Percentiles rank a stretch among this genome's conserved stretches.
phyloP scores from a whole-genome alignment of 2,113 vertebrate species.

The Raja brachyura region DNA sequence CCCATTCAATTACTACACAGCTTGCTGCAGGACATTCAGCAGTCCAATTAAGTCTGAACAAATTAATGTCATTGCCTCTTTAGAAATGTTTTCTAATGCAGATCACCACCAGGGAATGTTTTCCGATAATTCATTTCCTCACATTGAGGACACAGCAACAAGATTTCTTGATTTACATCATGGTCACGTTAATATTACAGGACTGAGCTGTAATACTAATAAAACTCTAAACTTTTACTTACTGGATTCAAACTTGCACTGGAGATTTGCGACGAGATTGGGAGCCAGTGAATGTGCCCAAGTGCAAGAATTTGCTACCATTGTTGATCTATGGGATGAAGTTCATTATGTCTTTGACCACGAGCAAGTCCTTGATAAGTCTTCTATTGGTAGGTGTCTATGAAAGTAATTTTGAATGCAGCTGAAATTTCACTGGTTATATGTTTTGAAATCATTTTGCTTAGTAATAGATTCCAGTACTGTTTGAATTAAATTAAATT shows the following conservation, averaged over 20 bases:
- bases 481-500: neutral
- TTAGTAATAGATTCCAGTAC: neutral
- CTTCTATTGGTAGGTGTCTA: conserved; percentile 67
- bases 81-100: conserved; percentile 52
- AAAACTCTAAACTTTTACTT: conserved; percentile 89
- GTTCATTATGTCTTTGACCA: conserved; percentile 82
- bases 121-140: conserved; percentile 55
- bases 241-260: conserved; percentile 80
- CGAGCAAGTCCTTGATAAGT: conserved; percentile 55
- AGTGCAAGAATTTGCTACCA: conserved; percentile 68
- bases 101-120: conserved; percentile 46
- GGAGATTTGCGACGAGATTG: conserved; percentile 80
- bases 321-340: conserved; percentile 85
- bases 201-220: conserved; percentile 86
- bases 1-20: conserved; percentile 73
- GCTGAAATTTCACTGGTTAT: neutral
- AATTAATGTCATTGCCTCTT: conserved; percentile 47
- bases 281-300: conserved; percentile 61
- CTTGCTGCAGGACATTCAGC: conserved; percentile 74
- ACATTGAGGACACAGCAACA: conserved; percentile 63
- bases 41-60: conserved; percentile 51
- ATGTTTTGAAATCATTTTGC: conserved; percentile 16
- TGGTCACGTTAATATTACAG: conserved; percentile 57
- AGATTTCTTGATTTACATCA: conserved; percentile 45
- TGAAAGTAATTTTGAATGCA: neutral